Evolutionary conservation across 2,888 invertebrate species (phyloP), one percentile per base, ranked within the genome.

Genomic region (Drosophila formosana): DNA sequence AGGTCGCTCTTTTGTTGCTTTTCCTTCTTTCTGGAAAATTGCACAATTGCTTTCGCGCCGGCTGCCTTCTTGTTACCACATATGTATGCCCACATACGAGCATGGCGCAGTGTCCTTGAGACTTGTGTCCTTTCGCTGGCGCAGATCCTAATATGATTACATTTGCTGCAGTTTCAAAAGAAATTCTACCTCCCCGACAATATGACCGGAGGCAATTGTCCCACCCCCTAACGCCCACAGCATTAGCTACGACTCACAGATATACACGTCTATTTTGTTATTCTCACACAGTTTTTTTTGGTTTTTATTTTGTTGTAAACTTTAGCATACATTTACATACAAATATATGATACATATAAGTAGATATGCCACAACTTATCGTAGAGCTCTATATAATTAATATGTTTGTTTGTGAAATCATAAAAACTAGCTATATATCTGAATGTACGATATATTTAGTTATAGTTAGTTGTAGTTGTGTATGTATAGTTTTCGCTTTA

Each of bases 251-350:
- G 4, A 18, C 25, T 6, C 25, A 25, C 9, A 32, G 23, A 30
- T 46, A 53, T 3, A 49, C 3, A 7, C 34, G 8, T 25, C 18
- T 39, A 28, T 23, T 25, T 3, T 43, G 50, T 34, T 49, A 28
- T 58, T 79, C 74, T 64, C 49, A 66, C 66, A 72, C 65, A 65
- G 34, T 58, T 77, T 65, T 57, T 66, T 66, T 11, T 34, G 9
- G 3, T 9, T 34, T 69, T 69, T 70, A 55, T 57, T 64, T 66
- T 66, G 74, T 67, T 80, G 80, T 72, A 88, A 88, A 79, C 82
- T 69, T 66, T 65, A 79, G 85, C 86, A 74, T 76, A 71, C 79
- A 82, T 75, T 82, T 78, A 81, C 84, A 88, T 79, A 84, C 82
- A 82, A 82, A 79, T 82, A 77, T 79, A 65, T 78, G 72, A 77